These are phyloP conservation scores for Microcaecilia unicolor DNA, from an alignment of 2,797 vertebrate genomes.

Conservation along the genomic window DNA sequence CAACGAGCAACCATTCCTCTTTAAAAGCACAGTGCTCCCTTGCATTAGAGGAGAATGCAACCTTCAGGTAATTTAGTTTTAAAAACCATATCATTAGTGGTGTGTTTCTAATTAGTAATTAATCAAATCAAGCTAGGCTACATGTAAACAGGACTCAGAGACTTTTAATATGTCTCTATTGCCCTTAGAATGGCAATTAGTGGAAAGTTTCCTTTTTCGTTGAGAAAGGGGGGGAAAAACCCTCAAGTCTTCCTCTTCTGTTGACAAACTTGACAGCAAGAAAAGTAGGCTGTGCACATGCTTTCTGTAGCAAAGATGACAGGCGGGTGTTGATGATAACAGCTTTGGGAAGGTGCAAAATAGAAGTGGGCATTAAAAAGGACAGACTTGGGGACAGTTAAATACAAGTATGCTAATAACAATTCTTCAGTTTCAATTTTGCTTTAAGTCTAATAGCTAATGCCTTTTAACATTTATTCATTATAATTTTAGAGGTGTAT, in stretches of 20 bases:
- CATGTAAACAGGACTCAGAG: constrained; percentile 16
- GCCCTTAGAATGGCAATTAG: constrained; percentile 17
- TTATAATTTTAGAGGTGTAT: no score
- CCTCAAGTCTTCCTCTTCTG: constrained; percentile 19
- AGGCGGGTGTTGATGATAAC: not conserved
- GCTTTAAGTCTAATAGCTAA: no score
- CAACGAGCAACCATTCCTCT: not conserved
- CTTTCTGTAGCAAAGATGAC: not conserved
- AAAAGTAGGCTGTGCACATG: constrained; percentile 1
- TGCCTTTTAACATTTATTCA: no score
- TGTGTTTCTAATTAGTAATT: constrained; percentile 25
- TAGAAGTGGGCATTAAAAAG: no score
- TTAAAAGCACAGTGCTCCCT: not conserved
- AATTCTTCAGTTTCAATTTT: no score
- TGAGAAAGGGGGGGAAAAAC: no score
- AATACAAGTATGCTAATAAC: no score
- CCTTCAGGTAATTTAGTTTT: not conserved
- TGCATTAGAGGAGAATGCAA: constrained; percentile 1
- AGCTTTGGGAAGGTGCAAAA: no score
- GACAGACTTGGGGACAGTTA: no score
- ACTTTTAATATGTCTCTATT: constrained; percentile 24
- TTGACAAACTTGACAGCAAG: constrained; percentile 6
- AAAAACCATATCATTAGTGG: constrained; percentile 12
- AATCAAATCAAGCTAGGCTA: constrained; percentile 25
- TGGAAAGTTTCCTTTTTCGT: no score